These are phyloP conservation scores for Rhinoraja longicauda DNA, from an alignment of 2,797 vertebrate species.

Conservation along the genomic window DNA sequence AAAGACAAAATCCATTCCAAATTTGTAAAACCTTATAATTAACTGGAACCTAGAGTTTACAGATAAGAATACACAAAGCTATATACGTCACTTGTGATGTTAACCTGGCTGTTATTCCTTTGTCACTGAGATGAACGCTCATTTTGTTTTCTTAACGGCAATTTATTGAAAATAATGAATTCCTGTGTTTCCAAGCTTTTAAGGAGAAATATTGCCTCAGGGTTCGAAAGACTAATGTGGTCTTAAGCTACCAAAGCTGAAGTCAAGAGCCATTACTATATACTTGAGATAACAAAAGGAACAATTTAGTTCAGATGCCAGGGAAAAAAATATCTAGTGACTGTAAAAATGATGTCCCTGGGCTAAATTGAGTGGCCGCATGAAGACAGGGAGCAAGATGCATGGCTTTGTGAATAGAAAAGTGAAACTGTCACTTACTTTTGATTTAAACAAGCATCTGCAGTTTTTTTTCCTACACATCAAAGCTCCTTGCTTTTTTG, in stretches of 20 bases:
- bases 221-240: conserved; percentile 45
- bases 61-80: background rate
- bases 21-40: background rate
- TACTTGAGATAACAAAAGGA: conserved; percentile 48
- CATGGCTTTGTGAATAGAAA: conserved; percentile 4
- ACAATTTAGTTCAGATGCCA: conserved; percentile 19
- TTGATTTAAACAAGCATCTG: no score
- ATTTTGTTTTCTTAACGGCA: conserved; percentile 9
- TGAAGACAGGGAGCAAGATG: background rate
- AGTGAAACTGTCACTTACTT: background rate
- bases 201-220: conserved; percentile 23
- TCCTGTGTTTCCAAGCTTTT: background rate
- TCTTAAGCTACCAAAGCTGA: conserved; percentile 44
- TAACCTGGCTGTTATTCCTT: background rate
- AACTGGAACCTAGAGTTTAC: background rate
- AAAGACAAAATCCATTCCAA: background rate
- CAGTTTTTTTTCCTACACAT: no score
- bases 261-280: conserved; percentile 47
- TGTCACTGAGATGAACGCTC: background rate
- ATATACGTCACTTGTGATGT: background rate
- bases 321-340: background rate
- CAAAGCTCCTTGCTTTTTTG: background rate
- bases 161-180: conserved; percentile 25
- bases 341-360: background rate
- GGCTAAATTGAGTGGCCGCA: background rate